Evolutionary conservation across 64 coral and sea anemone genomes (phyloP).

Genomic region (Orbicella faveolata): DNA sequence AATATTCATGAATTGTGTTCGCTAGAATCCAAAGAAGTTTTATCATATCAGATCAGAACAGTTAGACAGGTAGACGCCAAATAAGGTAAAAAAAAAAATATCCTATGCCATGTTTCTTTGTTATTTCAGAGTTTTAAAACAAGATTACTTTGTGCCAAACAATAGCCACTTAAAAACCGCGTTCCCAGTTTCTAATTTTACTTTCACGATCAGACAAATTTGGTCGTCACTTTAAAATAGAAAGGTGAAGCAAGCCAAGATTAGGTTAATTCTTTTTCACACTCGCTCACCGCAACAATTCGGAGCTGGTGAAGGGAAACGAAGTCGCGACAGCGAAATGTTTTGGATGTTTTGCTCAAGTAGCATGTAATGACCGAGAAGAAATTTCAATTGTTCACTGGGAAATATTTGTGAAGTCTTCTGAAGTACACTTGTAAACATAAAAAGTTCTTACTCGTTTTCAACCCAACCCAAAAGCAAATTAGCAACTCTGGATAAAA

Average conservation of each 20-base stretch:
- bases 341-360: background rate
- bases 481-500: background rate
- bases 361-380: conserved; percentile 28
- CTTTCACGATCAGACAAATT: background rate
- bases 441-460: too few species aligned
- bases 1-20: too few species aligned
- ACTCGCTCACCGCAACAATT: background rate
- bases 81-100: too few species aligned
- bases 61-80: too few species aligned
- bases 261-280: background rate
- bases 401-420: background rate
- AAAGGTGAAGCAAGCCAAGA: background rate
- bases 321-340: background rate
- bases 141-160: background rate
- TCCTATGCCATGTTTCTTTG: too few species aligned
- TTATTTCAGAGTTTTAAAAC: too few species aligned
- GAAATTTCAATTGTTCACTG: background rate
- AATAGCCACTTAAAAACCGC: too few species aligned
- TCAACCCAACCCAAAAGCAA: too few species aligned
- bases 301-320: background rate
- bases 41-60: too few species aligned
- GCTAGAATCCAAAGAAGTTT: too few species aligned
- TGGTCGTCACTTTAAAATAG: background rate
- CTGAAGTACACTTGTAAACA: background rate
- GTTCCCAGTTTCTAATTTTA: background rate